phyloP scores from a whole-genome alignment of 2,113 vertebrate genomes.

The Rhynchomys soricoides region DNA sequence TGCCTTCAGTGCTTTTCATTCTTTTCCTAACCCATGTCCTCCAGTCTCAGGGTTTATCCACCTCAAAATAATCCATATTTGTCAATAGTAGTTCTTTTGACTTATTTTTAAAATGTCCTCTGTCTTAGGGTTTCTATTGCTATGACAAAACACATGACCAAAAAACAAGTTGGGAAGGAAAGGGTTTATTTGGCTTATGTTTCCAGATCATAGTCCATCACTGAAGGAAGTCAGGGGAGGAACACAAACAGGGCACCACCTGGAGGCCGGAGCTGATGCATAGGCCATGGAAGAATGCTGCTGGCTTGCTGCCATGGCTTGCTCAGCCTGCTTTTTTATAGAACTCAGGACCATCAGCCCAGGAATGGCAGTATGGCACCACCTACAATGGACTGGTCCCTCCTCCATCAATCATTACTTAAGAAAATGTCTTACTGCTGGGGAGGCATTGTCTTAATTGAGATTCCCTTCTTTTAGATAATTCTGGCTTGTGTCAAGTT shows the following conservation, averaged over 20 bases:
- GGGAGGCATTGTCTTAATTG: background rate
- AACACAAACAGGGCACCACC: background rate
- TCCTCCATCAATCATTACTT: background rate
- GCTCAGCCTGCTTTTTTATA: background rate
- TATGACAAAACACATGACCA: background rate
- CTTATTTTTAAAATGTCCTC: conserved; percentile 18
- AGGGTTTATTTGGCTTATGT: background rate
- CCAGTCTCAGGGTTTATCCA: background rate
- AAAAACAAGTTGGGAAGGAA: background rate
- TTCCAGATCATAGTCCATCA: background rate
- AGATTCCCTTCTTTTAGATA: background rate
- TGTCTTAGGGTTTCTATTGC: background rate
- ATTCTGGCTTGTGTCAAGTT: background rate
- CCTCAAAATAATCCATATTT: background rate
- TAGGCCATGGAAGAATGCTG: background rate
- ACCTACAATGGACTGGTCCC: background rate
- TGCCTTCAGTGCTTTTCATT: background rate
- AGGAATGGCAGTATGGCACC: background rate
- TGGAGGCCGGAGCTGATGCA: background rate
- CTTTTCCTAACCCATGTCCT: background rate
- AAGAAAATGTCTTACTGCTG: background rate
- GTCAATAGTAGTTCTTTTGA: background rate
- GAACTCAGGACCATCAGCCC: background rate
- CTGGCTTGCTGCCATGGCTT: background rate
- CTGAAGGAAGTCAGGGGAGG: background rate